Base-by-base conservation (phyloP, 2,797 vertebrate genomes). In the Chiloscyllium punctatum region DNA sequence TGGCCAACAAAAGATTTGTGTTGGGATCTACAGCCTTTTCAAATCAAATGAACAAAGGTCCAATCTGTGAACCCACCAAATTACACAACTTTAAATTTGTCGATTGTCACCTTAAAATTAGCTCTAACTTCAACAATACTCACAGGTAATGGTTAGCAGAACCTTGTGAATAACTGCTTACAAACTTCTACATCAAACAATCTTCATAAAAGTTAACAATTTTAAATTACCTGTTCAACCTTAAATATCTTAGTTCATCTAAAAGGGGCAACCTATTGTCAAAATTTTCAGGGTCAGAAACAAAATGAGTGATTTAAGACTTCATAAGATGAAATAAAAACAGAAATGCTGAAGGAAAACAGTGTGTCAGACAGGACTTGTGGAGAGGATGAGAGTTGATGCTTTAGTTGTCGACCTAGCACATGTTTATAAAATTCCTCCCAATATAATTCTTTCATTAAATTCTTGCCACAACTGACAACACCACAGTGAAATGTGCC, bases 121-220 rank as follows among this genome's bases (percentile, higher is more conserved):
- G 33, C 90, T 68, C n/a, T 42, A 92, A 92, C 90, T 92, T 92
- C 66, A 92, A 92, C 90, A 92, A 90, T 88, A 51, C 86, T 88
- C 86, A 57, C 86, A 57, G 57, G 88, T 91, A 68, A 91, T 68
- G n/a, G n/a, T 92, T 90, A 92, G 66, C 90, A 68, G 62, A 92
- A 68, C 62, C 69, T 69, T 69, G 57, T n/a, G 62, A 84, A 84
- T 84, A 68, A 92, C n/a, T 25, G n/a, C 62, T 37, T 69, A 92
- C 62, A 68, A 68, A 69, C n/a, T 42, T 92, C n/a, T 92, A 92
- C n/a, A 69, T 68, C 21, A 25, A 92, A 92, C 66, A 92, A 69
- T 92, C 18, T 92, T 68, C 62, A 92, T 92, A 62, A 92, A 92
- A 69, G 90, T n/a, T 62, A 92, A 92, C 62, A 92, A 92, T 37